Evolutionary conservation across 92 coral and sea anemone genomes (phyloP).

Genomic region (Zoanthus solanderi): DNA sequence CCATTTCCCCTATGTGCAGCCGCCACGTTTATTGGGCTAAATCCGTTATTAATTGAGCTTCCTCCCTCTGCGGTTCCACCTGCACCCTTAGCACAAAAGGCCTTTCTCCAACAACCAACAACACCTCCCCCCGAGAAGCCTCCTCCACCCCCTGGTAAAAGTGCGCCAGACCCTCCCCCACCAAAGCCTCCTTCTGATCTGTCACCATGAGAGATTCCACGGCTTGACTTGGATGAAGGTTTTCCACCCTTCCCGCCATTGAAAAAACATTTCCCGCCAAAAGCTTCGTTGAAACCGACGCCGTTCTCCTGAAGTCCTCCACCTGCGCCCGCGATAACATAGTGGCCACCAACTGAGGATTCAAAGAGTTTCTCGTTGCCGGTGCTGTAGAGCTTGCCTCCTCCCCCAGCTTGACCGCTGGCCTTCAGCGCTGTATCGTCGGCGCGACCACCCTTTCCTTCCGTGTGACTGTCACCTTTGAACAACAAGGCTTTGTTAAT

Average conservation of each 20-base stretch:
- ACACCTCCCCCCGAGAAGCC: conserved; percentile 98
- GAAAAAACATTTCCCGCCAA: conserved; percentile 91
- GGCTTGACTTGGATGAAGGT: conserved; percentile 61
- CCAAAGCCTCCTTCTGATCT: conserved; percentile 93
- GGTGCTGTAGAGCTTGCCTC: conserved; percentile 86
- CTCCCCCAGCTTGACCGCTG: conserved; percentile 77
- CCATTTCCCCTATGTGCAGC: conserved; percentile 84
- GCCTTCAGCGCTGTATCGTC: conserved; percentile 61
- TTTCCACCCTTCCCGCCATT: conserved; percentile 92
- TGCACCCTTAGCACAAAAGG: conserved; percentile 72
- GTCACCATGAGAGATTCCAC: conserved; percentile 63
- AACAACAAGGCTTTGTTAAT: not conserved
- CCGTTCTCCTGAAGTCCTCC: conserved; percentile 88
- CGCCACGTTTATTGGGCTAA: conserved; percentile 62
- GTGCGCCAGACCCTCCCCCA: conserved; percentile 98
- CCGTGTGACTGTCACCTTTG: conserved; percentile 70
- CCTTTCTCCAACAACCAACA: conserved; percentile 76
- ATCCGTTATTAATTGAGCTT: conserved; percentile 80
- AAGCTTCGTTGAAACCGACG: conserved; percentile 69
- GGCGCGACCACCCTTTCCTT: conserved; percentile 79
- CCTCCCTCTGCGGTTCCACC: conserved; percentile 91
- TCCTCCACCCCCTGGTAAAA: conserved; percentile 96
- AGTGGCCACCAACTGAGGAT: conserved; percentile 69
- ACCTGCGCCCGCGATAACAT: conserved; percentile 96
- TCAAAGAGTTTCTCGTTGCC: conserved; percentile 60